A percentile compares a stretch with the other conserved stretches of the same genome.
These are phyloP conservation scores for Hesperia comma DNA, from an alignment of 2,888 invertebrate genomes.

Conservation along the genomic window DNA sequence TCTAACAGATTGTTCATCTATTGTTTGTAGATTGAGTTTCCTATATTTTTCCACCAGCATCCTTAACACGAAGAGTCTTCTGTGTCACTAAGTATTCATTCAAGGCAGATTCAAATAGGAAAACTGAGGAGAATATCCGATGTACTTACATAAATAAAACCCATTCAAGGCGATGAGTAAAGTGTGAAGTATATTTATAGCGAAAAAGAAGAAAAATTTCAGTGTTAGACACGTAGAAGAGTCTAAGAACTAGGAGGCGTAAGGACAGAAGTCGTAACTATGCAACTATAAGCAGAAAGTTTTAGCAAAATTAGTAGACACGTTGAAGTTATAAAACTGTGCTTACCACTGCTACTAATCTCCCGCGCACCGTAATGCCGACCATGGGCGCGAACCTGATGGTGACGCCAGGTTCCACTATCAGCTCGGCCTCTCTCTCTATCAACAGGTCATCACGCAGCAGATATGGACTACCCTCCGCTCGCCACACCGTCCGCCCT, in stretches of 20 bases:
- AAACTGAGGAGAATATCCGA: neutral
- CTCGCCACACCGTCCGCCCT: conserved; percentile 81
- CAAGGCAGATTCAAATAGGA: conserved; percentile 4
- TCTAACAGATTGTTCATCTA: neutral
- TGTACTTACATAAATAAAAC: neutral
- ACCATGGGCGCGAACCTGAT: conserved; percentile 95
- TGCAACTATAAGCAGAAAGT: neutral
- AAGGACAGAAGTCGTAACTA: neutral
- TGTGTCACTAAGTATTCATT: neutral
- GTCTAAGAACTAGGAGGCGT: no score
- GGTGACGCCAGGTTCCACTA: conserved; percentile 95
- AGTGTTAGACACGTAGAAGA: no score
- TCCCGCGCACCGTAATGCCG: conserved; percentile 96
- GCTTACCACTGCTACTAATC: conserved; percentile 94
- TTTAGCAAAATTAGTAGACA: neutral
- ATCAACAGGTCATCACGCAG: conserved; percentile 92
- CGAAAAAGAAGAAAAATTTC: no score
- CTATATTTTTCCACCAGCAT: neutral
- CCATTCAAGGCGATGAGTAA: neutral
- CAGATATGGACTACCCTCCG: conserved; percentile 89
- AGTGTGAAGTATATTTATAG: neutral
- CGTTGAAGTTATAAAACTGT: neutral
- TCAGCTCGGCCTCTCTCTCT: conserved; percentile 90
- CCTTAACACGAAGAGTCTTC: neutral
- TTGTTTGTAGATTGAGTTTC: neutral